phyloP scores from a whole-genome alignment of 2,888 invertebrate genomes.

The Drosophila aldrichi region DNA sequence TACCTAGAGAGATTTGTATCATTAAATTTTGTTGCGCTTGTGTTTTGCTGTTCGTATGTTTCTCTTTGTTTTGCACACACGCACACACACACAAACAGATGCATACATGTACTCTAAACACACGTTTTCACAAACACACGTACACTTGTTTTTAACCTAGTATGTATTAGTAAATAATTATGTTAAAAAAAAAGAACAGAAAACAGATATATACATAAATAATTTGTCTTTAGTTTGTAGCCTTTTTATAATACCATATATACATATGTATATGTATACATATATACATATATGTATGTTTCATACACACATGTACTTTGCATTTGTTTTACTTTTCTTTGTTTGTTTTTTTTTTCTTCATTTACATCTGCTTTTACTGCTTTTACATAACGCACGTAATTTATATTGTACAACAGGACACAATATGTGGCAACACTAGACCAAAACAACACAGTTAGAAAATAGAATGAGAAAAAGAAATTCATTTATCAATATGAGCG shows the following conservation, averaged over 20 bases:
- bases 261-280: background rate
- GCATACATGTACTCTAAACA: slow-evolving; percentile 4
- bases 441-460: slow-evolving; percentile 44
- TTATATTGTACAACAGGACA: slow-evolving; percentile 41
- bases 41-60: slow-evolving; percentile 48
- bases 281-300: background rate
- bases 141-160: slow-evolving; percentile 33
- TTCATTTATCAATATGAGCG: slow-evolving; percentile 14
- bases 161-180: slow-evolving; percentile 42
- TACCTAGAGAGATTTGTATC: slow-evolving; percentile 17
- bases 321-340: slow-evolving; percentile 24
- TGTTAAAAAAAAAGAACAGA: background rate
- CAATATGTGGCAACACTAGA: slow-evolving; percentile 42
- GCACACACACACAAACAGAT: slow-evolving; percentile 7
- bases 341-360: too few species aligned
- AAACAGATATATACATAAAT: slow-evolving; percentile 6
- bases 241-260: slow-evolving; percentile 9
- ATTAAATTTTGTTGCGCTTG: slow-evolving; percentile 31
- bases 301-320: slow-evolving; percentile 4
- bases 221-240: slow-evolving; percentile 37
- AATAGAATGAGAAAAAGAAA: slow-evolving; percentile 9
- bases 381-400: slow-evolving; percentile 17
- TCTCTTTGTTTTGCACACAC: slow-evolving; percentile 33
- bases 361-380: slow-evolving; percentile 20
- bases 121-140: background rate